Evolutionary conservation across 2,797 vertebrate species (phyloP).

Genomic region (Acanthopagrus latus): DNA sequence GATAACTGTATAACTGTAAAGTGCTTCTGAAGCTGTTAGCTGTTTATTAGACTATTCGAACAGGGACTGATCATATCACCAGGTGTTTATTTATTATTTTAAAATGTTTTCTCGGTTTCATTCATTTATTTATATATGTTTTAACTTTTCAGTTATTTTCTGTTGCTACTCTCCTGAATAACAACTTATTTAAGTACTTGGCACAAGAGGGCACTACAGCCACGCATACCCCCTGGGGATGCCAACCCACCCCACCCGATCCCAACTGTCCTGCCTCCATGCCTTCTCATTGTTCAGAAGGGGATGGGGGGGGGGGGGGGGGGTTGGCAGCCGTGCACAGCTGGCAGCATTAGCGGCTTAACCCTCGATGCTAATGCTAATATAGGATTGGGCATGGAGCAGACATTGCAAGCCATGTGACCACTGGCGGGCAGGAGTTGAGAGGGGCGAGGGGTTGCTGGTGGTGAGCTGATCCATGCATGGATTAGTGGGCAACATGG

Average conservation of each 20-base stretch:
- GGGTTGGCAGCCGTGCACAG: constrained; percentile 73
- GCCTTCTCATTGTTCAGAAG: constrained; percentile 63
- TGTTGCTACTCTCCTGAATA: neutral
- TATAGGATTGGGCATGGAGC: constrained; percentile 67
- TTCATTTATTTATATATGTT: neutral
- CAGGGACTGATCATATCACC: neutral
- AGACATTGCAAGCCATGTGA: constrained; percentile 70
- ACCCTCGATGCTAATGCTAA: constrained; percentile 78
- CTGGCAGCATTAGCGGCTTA: constrained; percentile 81
- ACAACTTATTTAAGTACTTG: constrained; percentile 57
- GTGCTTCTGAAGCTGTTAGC: neutral
- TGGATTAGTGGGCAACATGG: constrained; percentile 69
- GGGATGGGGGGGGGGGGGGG: constrained; percentile 67
- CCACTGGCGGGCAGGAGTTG: constrained; percentile 46
- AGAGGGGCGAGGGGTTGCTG: constrained; percentile 26
- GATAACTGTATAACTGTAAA: neutral
- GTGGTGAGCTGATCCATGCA: constrained; percentile 52
- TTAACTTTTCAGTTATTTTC: neutral
- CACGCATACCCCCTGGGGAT: constrained; percentile 75
- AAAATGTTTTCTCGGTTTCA: neutral
- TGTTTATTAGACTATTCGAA: too few relatives aligned
- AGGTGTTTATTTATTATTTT: neutral
- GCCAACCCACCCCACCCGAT: constrained; percentile 60
- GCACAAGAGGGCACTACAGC: constrained; percentile 86
- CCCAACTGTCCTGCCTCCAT: constrained; percentile 53